These are phyloP conservation scores for Cheilosia soror DNA, from an alignment of 2,888 invertebrate species.

Conservation along the genomic window DNA sequence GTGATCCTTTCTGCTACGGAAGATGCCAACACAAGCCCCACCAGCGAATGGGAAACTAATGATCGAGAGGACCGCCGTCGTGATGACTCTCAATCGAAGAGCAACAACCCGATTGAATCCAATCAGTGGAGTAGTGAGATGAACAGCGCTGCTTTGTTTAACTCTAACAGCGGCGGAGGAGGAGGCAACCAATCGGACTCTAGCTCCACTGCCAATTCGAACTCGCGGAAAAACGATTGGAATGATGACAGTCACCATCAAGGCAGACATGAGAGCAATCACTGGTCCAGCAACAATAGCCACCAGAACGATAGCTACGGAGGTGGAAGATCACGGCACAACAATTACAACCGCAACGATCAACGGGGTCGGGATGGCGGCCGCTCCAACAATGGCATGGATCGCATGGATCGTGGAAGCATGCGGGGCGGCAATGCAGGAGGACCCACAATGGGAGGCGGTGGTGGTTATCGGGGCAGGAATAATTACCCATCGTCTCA, in stretches of 20 bases:
- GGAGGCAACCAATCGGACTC: conserved; percentile 76
- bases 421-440: conserved; percentile 76
- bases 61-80: conserved; percentile 60
- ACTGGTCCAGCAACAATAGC: conserved; percentile 74
- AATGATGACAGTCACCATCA: conserved; percentile 66
- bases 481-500: conserved; percentile 77
- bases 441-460: conserved; percentile 44
- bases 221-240: conserved; percentile 75
- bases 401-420: conserved; percentile 79
- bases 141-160: conserved; percentile 78
- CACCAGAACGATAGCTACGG: conserved; percentile 74
- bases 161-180: conserved; percentile 75
- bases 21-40: conserved; percentile 53
- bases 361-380: conserved; percentile 78
- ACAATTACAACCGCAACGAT: conserved; percentile 78
- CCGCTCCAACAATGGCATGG: conserved; percentile 78
- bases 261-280: conserved; percentile 74
- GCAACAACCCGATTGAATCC: conserved; percentile 60
- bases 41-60: conserved; percentile 58
- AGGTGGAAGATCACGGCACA: conserved; percentile 70
- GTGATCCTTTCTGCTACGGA: conserved; percentile 35
- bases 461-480: conserved; percentile 69
- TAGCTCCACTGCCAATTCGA: conserved; percentile 77
- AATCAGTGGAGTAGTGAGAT: conserved; percentile 82
- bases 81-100: conserved; percentile 57